A percentile compares a stretch with the other conserved stretches of the same genome.
phyloP scores from a whole-genome alignment of 2,888 invertebrate species.

The Chaetogeoica ovagalla region DNA sequence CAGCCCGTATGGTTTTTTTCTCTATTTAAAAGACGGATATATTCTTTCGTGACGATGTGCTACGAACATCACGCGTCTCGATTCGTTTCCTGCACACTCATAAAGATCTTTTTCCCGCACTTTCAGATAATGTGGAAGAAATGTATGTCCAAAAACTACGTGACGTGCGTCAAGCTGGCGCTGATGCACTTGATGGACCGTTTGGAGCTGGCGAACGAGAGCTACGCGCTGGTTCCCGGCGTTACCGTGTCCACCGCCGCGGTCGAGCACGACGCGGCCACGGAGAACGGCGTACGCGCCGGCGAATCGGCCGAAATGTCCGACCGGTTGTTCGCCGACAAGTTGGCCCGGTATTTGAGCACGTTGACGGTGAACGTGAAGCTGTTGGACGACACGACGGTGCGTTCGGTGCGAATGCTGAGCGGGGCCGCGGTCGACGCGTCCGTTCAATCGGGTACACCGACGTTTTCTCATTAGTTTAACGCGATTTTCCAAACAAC shows the following conservation, averaged over 20 bases:
- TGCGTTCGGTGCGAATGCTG: constrained; percentile 52
- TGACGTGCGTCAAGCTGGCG: constrained; percentile 78
- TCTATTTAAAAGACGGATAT: too few relatives aligned
- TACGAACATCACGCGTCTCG: too few relatives aligned
- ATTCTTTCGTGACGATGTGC: too few relatives aligned
- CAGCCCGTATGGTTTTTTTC: too few relatives aligned
- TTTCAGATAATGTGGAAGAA: constrained; percentile 59
- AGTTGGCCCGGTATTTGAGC: constrained; percentile 54
- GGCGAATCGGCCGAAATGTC: constrained; percentile 15
- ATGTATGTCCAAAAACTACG: constrained; percentile 68
- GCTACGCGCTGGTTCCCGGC: constrained; percentile 71
- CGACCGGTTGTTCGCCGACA: constrained; percentile 53
- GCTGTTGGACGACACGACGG: constrained; percentile 54
- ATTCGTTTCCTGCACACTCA: too few relatives aligned
- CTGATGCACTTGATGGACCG: constrained; percentile 76
- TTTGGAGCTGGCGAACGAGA: constrained; percentile 66
- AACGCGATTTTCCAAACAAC: too few relatives aligned
- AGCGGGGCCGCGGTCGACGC: constrained; percentile 49
- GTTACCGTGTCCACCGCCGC: constrained; percentile 65
- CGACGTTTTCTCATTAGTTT: too few relatives aligned
- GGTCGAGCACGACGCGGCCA: not conserved
- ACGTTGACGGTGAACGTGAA: constrained; percentile 55
- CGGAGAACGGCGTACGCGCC: not conserved
- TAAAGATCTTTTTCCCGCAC: too few relatives aligned
- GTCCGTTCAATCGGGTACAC: constrained; percentile 47